Conservation (phyloP, 2,113 vertebrate genomes). For the Gracilinanus agilis region DNA sequence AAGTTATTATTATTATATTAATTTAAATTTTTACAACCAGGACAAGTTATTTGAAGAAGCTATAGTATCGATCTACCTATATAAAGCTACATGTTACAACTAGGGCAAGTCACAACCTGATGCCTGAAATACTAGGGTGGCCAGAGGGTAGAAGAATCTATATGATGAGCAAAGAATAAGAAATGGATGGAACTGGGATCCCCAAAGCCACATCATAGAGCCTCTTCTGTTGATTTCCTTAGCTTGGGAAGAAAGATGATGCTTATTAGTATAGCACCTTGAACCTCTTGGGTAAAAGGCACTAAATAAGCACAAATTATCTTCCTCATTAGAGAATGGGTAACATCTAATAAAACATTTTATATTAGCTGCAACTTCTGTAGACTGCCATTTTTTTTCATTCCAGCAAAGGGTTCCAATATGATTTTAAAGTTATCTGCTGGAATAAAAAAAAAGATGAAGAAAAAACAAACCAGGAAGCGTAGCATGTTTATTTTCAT, state of each 20-base stretch:
- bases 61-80: neutral
- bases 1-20: no score
- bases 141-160: neutral
- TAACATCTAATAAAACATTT: constrained; percentile 63
- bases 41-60: neutral
- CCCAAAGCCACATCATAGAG: neutral
- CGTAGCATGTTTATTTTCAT: neutral
- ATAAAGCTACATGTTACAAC: neutral
- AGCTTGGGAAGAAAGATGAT: constrained; percentile 61
- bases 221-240: neutral
- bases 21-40: no score
- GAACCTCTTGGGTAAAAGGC: constrained; percentile 57
- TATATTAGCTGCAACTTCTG: constrained; percentile 51
- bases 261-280: constrained; percentile 62
- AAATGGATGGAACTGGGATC: neutral
- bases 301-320: constrained; percentile 72
- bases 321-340: constrained; percentile 54
- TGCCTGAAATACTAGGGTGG: neutral
- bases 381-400: neutral
- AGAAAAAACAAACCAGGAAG: neutral
- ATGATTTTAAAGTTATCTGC: constrained; percentile 22
- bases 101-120: neutral
- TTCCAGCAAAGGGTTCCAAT: neutral
- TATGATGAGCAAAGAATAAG: neutral
- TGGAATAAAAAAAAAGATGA: constrained; percentile 25